A percentile compares a stretch with the other conserved stretches of the same genome.
phyloP scores from a whole-genome alignment of 1,140 invertebrate genomes.

The Solenopsis invicta region DNA sequence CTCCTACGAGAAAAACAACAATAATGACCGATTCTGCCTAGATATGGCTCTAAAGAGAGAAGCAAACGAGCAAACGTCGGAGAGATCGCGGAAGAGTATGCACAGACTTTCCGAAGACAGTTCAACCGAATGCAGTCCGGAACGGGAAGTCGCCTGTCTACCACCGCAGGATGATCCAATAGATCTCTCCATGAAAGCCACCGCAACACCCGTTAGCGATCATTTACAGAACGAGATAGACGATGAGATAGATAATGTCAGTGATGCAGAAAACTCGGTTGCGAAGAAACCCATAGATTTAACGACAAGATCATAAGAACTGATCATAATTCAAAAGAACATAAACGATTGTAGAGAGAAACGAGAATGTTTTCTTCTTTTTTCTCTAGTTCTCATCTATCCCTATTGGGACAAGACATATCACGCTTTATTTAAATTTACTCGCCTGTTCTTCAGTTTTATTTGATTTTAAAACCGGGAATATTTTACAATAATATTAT shows the following conservation, averaged over 20 bases:
- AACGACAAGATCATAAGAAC: conserved; percentile 86
- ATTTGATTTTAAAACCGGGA: neutral
- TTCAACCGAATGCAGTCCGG: conserved; percentile 63
- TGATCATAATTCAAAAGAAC: neutral
- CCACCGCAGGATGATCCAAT: conserved; percentile 83
- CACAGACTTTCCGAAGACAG: conserved; percentile 78
- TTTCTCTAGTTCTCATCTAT: neutral
- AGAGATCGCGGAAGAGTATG: conserved; percentile 72
- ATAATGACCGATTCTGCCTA: conserved; percentile 90
- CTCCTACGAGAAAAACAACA: conserved; percentile 81
- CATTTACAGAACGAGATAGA: conserved; percentile 85
- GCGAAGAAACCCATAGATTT: conserved; percentile 90
- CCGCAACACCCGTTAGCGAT: conserved; percentile 82
- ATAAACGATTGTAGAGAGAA: neutral
- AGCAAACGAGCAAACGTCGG: conserved; percentile 85
- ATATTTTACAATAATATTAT: neutral
- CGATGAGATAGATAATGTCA: conserved; percentile 86
- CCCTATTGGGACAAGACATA: conserved; percentile 2
- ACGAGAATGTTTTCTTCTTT: neutral
- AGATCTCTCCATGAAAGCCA: conserved; percentile 89
- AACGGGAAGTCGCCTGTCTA: conserved; percentile 45
- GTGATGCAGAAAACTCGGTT: conserved; percentile 87
- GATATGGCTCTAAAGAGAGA: conserved; percentile 90
- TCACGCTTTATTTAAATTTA: conserved; percentile 21
- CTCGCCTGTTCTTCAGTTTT: neutral